Conservation (phyloP, 2,113 vertebrate genomes). For the Megaceryle torquata region DNA sequence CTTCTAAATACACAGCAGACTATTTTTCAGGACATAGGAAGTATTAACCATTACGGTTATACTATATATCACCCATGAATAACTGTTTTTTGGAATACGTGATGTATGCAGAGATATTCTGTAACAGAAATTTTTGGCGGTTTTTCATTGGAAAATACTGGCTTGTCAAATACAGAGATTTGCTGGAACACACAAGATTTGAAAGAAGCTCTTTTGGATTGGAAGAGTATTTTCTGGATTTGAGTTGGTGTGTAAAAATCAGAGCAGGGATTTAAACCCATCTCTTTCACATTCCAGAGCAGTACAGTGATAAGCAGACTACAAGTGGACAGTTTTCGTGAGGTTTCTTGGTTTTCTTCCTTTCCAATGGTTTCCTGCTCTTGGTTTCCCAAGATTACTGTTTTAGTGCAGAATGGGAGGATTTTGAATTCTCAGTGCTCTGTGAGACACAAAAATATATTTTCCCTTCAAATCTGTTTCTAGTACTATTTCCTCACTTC, state of each 20-base stretch:
- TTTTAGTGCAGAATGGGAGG: background rate
- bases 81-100: background rate
- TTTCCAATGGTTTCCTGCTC: background rate
- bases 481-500: background rate
- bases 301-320: background rate
- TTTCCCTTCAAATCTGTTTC: background rate
- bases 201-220: background rate
- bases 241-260: background rate
- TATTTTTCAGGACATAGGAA: background rate
- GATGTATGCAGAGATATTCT: background rate
- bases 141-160: background rate
- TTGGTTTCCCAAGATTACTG: background rate
- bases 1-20: background rate
- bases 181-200: background rate
- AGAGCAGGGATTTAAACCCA: background rate
- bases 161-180: background rate
- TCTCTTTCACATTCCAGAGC: background rate
- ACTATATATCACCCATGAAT: background rate
- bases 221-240: background rate
- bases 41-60: background rate
- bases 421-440: background rate
- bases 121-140: background rate
- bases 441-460: background rate
- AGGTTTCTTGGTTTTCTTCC: background rate
- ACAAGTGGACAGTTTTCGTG: background rate